phyloP scores from a whole-genome alignment of 1,140 invertebrate species.

The Drosophila repletoides region DNA sequence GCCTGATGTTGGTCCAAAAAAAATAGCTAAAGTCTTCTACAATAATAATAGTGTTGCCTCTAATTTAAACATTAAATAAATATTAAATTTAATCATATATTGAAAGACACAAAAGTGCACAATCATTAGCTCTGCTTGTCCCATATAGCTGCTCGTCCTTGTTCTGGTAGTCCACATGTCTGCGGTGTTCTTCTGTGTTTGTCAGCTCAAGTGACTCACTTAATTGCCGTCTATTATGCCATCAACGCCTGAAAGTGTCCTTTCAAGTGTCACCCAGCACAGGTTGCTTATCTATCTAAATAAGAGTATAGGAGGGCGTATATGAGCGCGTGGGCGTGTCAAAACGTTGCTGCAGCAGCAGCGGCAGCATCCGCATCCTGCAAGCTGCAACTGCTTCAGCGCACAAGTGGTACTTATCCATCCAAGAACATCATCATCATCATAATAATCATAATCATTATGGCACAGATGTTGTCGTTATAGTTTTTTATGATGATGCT shows the following conservation, averaged over 20 bases:
- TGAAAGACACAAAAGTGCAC: slow-evolving; percentile 42
- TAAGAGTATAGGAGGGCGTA: slow-evolving; percentile 27
- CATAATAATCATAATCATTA: slow-evolving; percentile 22
- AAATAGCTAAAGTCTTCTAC: too few species aligned
- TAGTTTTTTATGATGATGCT: slow-evolving; percentile 53
- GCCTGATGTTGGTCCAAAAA: too few species aligned
- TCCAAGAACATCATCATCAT: slow-evolving; percentile 35
- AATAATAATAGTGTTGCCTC: too few species aligned
- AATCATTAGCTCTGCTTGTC: slow-evolving; percentile 10
- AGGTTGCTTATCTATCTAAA: slow-evolving; percentile 37
- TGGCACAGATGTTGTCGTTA: slow-evolving; percentile 23
- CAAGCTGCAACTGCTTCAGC: slow-evolving; percentile 47
- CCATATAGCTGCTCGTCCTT: slow-evolving; percentile 15
- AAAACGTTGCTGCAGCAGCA: too few species aligned
- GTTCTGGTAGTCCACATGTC: too few species aligned
- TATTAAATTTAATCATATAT: slow-evolving; percentile 7
- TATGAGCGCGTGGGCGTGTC: slow-evolving; percentile 14
- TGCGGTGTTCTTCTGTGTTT: slow-evolving; percentile 37
- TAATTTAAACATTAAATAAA: slow-evolving; percentile 36
- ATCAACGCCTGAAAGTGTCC: slow-evolving; percentile 69
- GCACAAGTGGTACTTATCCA: slow-evolving; percentile 54
- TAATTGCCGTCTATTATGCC: slow-evolving; percentile 80
- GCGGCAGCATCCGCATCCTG: slow-evolving; percentile 66
- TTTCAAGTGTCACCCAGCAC: slow-evolving; percentile 51
- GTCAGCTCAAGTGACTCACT: slow-evolving; percentile 67